Percentiles rank a stretch among this genome's conserved stretches.
Evolutionary conservation across 2,113 vertebrate genomes (phyloP).

Genomic region (Spheniscus mendiculus): DNA sequence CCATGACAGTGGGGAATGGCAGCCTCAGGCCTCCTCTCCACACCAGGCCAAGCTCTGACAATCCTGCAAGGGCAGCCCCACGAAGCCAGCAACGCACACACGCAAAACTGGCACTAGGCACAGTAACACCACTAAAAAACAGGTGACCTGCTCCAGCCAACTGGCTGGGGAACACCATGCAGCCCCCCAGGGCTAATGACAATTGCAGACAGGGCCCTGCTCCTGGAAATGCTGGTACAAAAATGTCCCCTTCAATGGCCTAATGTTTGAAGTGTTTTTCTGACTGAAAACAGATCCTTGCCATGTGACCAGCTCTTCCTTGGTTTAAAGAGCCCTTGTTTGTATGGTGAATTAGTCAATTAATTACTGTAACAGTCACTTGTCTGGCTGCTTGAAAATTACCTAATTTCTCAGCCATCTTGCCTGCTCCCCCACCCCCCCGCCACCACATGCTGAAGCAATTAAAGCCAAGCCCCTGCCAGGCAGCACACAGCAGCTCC

Average conservation of each 20-base stretch:
- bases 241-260: conserved; percentile 2
- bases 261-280: conserved; percentile 29
- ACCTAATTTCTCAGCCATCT: conserved; percentile 53
- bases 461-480: not conserved
- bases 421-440: not conserved
- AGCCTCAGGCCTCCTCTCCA: not conserved
- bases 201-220: not conserved
- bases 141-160: not conserved
- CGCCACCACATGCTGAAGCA: not conserved
- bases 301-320: conserved; percentile 64
- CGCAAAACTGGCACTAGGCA: fast-evolving
- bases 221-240: not conserved
- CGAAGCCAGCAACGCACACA: not conserved
- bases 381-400: conserved; percentile 57
- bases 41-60: not conserved
- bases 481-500: not conserved
- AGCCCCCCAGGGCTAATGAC: fast-evolving
- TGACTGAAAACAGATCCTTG: conserved; percentile 69
- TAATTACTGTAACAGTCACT: conserved; percentile 78
- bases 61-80: not conserved
- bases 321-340: conserved; percentile 73
- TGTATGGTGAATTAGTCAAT: conserved; percentile 73
- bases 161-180: not conserved
- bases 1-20: fast-evolving
- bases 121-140: not conserved